Evolutionary conservation across 2,797 vertebrate species (phyloP), one percentile per base, ranked within the genome.

Genomic region (Lacerta viridis): DNA sequence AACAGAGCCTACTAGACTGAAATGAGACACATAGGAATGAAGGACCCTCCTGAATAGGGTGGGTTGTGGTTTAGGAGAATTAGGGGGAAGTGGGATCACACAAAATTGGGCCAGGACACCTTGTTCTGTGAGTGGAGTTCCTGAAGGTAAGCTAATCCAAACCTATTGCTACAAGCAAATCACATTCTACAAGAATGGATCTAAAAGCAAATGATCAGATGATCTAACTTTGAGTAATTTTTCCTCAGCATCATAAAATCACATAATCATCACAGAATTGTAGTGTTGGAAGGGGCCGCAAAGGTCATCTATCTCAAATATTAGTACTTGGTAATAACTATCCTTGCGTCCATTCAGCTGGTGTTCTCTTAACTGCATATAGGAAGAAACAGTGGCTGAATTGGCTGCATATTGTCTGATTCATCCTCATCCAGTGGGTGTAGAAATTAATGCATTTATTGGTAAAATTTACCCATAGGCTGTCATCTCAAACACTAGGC

Each of bases 1-100:
- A 93, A 92, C 39, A 94, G 89, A 94, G 92, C 92, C 80, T 2
- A 90, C 68, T 89, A 83, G 89, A 71, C 72, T 90, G 80, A 90
- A 93, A 88, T 83, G 46, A 93, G 96, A 81, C 25, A n/a, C 13
- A 81, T n/a, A 59, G 36, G 80, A 55, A 15, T 5, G 5, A 17
- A 29, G 27, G 29, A 10, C 15, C 18, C 20, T 23, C 39, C 29
- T 77, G 8, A 64, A 77, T n/a, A 27, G 7, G 43, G 27, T 64
- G 29, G 75, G 41, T 25, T 77, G 55, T 29, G 36, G 23, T n/a
- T n/a, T 71, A 17, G 72, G 25, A 39, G 72, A 55, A 7, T 74
- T 18, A 39, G 18, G 72, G 15, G 5, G 7, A 25, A 46, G 18
- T 46, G 8, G 29, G 4, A 7, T 43, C 36, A 17, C 9, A 13